phyloP scores from a whole-genome alignment of 1,140 invertebrate species.

The Drosophila persimilis region DNA sequence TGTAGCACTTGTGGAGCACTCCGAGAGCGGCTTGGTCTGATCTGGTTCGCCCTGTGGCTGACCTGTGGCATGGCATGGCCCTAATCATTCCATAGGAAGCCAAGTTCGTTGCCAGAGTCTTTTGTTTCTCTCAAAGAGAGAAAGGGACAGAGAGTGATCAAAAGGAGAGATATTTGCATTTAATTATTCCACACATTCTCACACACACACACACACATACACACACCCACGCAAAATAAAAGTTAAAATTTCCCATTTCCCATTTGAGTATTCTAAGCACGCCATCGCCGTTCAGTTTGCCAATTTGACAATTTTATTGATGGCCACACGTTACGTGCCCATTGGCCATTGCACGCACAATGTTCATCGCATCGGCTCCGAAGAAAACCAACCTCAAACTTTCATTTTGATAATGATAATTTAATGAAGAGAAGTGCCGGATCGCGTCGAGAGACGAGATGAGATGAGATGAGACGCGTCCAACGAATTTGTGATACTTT shows the following conservation, averaged over 20 bases:
- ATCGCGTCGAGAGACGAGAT: neutral
- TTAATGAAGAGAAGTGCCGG: conserved; percentile 34
- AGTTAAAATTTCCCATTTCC: conserved; percentile 11
- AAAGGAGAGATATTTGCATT: conserved; percentile 47
- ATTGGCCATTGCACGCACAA: conserved; percentile 47
- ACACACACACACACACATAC: neutral
- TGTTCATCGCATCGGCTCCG: neutral
- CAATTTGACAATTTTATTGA: conserved; percentile 80
- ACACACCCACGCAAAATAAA: conserved; percentile 5
- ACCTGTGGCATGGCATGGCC: conserved; percentile 26
- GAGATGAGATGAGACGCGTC: neutral
- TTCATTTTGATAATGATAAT: conserved; percentile 61
- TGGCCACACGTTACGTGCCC: conserved; percentile 60
- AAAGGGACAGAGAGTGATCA: conserved; percentile 7
- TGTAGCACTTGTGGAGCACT: conserved; percentile 32
- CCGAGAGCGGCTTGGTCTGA: neutral
- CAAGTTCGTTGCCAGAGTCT: conserved; percentile 68
- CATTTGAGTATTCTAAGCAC: conserved; percentile 51
- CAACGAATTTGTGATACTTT: neutral
- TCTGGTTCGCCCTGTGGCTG: neutral
- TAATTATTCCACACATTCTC: conserved; percentile 23
- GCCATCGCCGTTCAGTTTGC: conserved; percentile 43
- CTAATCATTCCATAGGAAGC: conserved; percentile 24
- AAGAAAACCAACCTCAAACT: conserved; percentile 19
- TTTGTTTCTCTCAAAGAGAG: conserved; percentile 14